These are phyloP conservation scores for Crocidura indochinensis DNA, from an alignment of 2,797 vertebrate genomes.

Conservation along the genomic window DNA sequence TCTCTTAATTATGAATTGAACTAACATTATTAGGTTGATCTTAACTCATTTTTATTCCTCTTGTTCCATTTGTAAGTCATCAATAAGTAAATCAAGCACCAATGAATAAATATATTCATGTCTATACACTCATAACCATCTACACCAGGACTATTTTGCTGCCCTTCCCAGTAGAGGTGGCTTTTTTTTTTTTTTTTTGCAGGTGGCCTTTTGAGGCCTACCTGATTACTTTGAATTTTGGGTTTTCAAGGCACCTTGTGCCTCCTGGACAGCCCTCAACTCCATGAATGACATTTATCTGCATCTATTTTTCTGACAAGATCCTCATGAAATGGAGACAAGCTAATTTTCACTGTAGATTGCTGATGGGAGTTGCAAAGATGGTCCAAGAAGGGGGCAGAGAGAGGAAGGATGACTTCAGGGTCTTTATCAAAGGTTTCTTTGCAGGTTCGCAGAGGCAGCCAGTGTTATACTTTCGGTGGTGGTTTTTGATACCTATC, in stretches of 20 bases:
- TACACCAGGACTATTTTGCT: too few relatives aligned
- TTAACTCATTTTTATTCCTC: background rate
- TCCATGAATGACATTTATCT: background rate
- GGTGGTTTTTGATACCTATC: too few relatives aligned
- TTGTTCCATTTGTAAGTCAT: background rate
- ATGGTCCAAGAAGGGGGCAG: background rate
- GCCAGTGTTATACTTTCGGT: background rate
- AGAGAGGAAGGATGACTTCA: background rate
- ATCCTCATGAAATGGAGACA: conserved; percentile 63
- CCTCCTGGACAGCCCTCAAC: background rate
- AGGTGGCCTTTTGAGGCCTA: too few relatives aligned
- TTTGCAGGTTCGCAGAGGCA: background rate
- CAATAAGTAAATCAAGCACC: background rate
- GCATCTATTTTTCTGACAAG: conserved; percentile 69
- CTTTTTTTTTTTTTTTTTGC: too few relatives aligned
- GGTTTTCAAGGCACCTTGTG: background rate
- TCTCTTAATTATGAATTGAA: background rate
- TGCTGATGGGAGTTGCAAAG: conserved; percentile 62
- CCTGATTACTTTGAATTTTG: background rate
- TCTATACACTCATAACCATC: background rate
- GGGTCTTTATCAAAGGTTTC: background rate
- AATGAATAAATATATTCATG: background rate
- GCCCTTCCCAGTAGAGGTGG: background rate
- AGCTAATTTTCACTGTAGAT: conserved; percentile 52
- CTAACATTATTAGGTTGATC: background rate